These are phyloP conservation scores for Hemicordylus capensis DNA, from an alignment of 2,113 vertebrate species.

Conservation along the genomic window DNA sequence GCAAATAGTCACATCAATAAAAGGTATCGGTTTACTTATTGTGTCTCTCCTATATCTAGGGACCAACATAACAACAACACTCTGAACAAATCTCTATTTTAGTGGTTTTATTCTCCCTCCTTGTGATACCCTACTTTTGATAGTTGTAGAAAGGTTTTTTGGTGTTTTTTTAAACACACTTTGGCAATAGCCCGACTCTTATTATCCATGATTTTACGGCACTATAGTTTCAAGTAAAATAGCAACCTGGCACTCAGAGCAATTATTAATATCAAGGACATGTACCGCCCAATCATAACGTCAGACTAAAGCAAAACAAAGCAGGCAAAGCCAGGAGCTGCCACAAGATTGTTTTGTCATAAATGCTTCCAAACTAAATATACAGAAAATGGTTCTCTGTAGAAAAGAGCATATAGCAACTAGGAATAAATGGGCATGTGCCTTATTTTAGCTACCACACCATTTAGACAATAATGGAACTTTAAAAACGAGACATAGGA, in stretches of 20 bases:
- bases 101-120: too few species aligned
- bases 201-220: not conserved
- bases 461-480: not conserved
- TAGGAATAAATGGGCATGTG: conserved; percentile 6
- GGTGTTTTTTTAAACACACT: not conserved
- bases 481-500: not conserved
- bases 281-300: conserved; percentile 22
- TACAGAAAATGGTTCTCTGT: not conserved
- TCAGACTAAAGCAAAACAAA: conserved; percentile 33
- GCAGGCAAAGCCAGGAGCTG: conserved; percentile 26
- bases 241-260: not conserved
- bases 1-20: conserved; percentile 12
- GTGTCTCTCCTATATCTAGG: not conserved
- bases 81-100: conserved; percentile 9
- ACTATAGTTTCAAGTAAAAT: not conserved
- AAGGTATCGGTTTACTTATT: not conserved
- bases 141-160: not conserved
- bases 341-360: conserved; percentile 25
- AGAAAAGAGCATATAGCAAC: not conserved
- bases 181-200: not conserved
- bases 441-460: not conserved
- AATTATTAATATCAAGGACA: conserved; percentile 32
- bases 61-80: conserved; percentile 1
- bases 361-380: conserved; percentile 30
- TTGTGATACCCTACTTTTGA: not conserved